Percentiles rank a stretch among this genome's conserved stretches.
Evolutionary conservation across 1,140 invertebrate genomes (phyloP).

Genomic region (Apis florea): DNA sequence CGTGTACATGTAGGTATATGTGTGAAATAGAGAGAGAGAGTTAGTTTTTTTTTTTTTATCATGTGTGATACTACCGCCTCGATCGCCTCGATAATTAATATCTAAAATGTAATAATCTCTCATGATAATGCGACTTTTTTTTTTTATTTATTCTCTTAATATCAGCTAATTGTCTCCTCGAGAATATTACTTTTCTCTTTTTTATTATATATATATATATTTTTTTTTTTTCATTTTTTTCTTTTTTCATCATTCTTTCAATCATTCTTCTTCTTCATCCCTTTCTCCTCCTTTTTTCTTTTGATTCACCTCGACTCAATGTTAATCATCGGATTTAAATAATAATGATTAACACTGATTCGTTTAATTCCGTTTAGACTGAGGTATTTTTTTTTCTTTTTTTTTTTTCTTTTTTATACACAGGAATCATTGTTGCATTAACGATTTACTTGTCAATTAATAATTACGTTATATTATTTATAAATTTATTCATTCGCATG

Average conservation of each 20-base stretch:
- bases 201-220: too few relatives aligned
- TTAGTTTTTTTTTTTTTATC: not conserved
- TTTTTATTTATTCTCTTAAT: not conserved
- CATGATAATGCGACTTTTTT: slow-evolving; percentile 4
- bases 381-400: slow-evolving; percentile 34
- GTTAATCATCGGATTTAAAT: slow-evolving; percentile 10
- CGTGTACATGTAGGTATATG: not conserved
- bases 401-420: slow-evolving; percentile 29
- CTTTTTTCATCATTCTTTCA: too few relatives aligned
- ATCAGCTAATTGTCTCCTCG: slow-evolving; percentile 11
- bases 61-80: slow-evolving; percentile 12
- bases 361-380: slow-evolving; percentile 26
- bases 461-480: slow-evolving; percentile 44
- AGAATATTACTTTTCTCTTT: not conserved
- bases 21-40: not conserved
- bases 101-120: slow-evolving; percentile 17
- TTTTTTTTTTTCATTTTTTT: not conserved
- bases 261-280: not conserved
- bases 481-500: slow-evolving; percentile 44
- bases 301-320: not conserved
- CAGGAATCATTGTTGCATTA: slow-evolving; percentile 42
- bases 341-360: not conserved
- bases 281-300: not conserved
- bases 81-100: slow-evolving; percentile 20
- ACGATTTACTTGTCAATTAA: slow-evolving; percentile 42